Base-by-base conservation (phyloP, 2,797 vertebrate species). In the Coreius guichenoti region DNA sequence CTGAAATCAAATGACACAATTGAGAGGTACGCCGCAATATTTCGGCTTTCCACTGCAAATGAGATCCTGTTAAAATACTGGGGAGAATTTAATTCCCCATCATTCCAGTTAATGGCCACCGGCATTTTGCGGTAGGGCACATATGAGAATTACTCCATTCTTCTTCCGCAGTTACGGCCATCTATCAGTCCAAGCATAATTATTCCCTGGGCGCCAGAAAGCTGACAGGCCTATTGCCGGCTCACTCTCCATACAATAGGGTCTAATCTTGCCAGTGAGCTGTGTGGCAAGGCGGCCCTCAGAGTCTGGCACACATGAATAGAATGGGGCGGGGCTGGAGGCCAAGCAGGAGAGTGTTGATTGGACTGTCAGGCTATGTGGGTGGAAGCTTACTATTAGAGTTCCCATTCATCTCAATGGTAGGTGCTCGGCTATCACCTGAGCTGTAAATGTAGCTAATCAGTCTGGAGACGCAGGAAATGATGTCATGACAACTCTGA, bases 121-220 rank as follows among this genome's bases (percentile, higher is more conserved):
- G 88, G 85, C 91, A 85, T 93, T 92, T 92, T 90, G 87, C 84
- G 87, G 90, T 89, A 68, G 72, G 82, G 87, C 86, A 81, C 90
- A 89, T 90, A 80, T 89, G 90, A 90, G 89, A 92, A 91, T 90
- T 87, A 81, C 75, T 74, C 82, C 80, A 86, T 93, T 92, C 90
- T 91, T 92, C 89, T 86, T 68, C 69, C 74, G 63, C 54, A 78
- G 80, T 89, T 90, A 90, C 91, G 88, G 88, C 86, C 82, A 90
- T 91, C 84, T 86, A 88, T 93, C 92, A 91, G 88, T 85, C 80
- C 43, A 80, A 85, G 74, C 51, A 78, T 86, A 89, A 91, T 90
- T 78, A 90, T 91, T 91, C 89, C 88, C 89, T 90, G 84, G 88
- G 90, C 78, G 90, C 87, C 29, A 81, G 91, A 90, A 92, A 87